Conservation (phyloP, 2,888 invertebrate species). For the Tromatobia lineatoria region DNA sequence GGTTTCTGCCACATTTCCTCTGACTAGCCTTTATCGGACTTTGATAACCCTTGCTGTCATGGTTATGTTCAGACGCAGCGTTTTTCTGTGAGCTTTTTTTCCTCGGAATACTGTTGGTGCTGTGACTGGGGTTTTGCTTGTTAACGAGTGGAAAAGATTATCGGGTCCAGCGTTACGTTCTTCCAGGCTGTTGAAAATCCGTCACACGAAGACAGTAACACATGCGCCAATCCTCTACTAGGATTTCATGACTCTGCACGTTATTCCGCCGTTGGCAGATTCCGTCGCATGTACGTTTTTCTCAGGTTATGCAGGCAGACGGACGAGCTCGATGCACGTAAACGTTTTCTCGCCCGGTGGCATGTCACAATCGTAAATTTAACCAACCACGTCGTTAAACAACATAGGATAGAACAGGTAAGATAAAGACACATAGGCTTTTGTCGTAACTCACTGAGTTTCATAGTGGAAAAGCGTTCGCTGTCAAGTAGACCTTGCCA, state of each 20-base stretch:
- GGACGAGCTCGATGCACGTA: conserved; percentile 21
- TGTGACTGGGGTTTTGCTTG: not conserved
- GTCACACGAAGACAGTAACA: not conserved
- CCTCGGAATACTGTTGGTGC: not conserved
- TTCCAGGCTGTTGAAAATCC: not conserved
- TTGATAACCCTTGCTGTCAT: conserved; percentile 7
- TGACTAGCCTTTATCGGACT: not conserved
- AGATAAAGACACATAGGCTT: conserved; percentile 1
- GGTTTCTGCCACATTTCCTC: not conserved
- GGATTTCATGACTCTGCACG: conserved; percentile 25
- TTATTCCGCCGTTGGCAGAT: conserved; percentile 24
- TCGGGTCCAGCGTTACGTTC: conserved; percentile 2
- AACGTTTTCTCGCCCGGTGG: conserved; percentile 27
- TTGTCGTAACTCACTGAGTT: not conserved
- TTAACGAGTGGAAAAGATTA: conserved; percentile 18
- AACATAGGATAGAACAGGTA: not conserved
- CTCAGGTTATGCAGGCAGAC: conserved; percentile 9
- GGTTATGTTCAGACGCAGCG: not conserved
- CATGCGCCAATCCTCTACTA: conserved; percentile 13
- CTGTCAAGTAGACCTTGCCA: not conserved
- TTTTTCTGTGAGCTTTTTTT: conserved; percentile 2
- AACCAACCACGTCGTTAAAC: conserved; percentile 34
- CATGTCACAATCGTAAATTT: conserved; percentile 44
- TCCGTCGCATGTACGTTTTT: conserved; percentile 17
- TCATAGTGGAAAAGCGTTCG: not conserved